Base-by-base conservation (phyloP, 1,140 invertebrate species). In the Saxidomus purpurata region DNA sequence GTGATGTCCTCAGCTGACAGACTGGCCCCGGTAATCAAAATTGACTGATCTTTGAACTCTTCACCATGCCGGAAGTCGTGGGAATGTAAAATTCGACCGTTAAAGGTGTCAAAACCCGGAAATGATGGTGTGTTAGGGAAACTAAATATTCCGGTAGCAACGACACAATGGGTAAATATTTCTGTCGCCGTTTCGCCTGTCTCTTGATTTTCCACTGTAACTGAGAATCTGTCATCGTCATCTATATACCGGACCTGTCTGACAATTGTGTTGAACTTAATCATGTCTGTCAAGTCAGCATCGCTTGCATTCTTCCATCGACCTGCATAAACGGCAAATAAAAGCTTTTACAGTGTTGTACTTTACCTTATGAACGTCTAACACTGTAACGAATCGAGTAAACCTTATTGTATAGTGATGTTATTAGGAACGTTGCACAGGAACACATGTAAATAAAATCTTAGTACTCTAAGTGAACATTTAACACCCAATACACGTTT, bases 21-120 rank as follows among this genome's bases (percentile, higher is more conserved):
- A 36, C 38, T 31, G 47, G 28, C 38, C 15, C 76, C 76, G n/a
- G 49, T 49, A 22, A 79, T 47, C 13, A 79, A 43, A 25, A 79
- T 43, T 4, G 15, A 49, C 28, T 79, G 76, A 4, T 52, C 13
- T 31, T 19, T 28, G 36, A 79, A 79, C 15, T 79, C 38, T 43
- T 31, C n/a, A 36, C 40, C 76, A 19, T 52, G n/a, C 31, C 76
- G 47, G 76, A 79, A 79, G 22, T 79, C 76, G 25, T 79, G 76
- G 15, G 76, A 79, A 49, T 79, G 76, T 25, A 79, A 6, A 19
- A 79, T 52, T 47, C 38, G 15, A 15, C 76, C 76, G 22, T 13
- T 22, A 25, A 79, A 79, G 6, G 38, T 47, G 9, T 49, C 38
- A 79, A 79, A 49, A 13, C 76, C 76, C 6, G 38, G 38, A 38